Percentiles rank a stretch among this genome's conserved stretches.
Conservation (phyloP, 1,140 invertebrate species). For the Cherax quadricarinatus region DNA sequence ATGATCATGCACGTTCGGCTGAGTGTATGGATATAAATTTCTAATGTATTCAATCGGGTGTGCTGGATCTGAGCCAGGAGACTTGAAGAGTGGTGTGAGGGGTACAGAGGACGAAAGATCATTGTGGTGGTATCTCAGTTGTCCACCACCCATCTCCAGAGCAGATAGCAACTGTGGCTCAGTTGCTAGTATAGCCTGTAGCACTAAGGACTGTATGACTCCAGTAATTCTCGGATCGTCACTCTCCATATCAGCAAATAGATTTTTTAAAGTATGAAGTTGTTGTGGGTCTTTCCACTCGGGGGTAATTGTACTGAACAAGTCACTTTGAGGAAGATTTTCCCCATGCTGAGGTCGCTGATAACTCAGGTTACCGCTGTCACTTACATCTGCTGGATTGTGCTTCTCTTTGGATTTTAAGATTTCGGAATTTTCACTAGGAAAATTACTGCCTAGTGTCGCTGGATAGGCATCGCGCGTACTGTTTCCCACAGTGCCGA, state of each 20-base stretch:
- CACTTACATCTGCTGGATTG: background rate
- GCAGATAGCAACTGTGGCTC: constrained; percentile 20
- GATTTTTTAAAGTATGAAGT: background rate
- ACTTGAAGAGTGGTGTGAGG: no score
- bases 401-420: background rate
- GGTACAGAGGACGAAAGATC: background rate
- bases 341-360: background rate
- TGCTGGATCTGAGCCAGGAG: background rate
- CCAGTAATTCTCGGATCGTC: background rate
- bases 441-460: background rate
- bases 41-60: background rate
- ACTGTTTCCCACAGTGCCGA: constrained; percentile 7
- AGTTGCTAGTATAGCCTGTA: background rate
- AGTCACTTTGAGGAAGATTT: background rate
- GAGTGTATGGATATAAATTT: background rate
- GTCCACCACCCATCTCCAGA: background rate
- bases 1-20: background rate
- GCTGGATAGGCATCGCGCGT: background rate
- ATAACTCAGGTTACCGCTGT: background rate
- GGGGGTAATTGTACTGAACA: background rate
- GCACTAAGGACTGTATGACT: background rate
- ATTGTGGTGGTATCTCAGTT: background rate
- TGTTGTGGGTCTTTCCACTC: constrained; percentile 13
- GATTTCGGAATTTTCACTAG: background rate
- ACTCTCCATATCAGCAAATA: constrained; percentile 22